phyloP scores from a whole-genome alignment of 2,888 invertebrate species.

The Artemia sinica region DNA sequence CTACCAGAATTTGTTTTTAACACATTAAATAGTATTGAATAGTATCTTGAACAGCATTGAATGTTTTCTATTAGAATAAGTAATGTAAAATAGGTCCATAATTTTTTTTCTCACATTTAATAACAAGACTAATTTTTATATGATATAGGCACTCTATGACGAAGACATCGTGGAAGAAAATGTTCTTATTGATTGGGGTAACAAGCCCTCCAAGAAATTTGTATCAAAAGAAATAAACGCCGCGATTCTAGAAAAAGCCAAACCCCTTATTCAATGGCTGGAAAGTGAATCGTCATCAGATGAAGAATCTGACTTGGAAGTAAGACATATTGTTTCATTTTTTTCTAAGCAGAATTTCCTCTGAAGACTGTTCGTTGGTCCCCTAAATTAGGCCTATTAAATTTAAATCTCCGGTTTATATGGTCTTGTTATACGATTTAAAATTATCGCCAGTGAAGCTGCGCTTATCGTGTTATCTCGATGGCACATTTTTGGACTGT shows the following conservation, averaged over 20 bases:
- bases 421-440: too few species aligned
- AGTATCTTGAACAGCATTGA: not conserved
- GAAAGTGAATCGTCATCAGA: constrained; percentile 71
- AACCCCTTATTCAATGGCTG: constrained; percentile 89
- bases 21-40: not conserved
- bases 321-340: constrained; percentile 27
- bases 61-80: not conserved
- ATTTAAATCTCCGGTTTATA: too few species aligned
- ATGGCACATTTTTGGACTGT: too few species aligned
- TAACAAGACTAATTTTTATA: constrained; percentile 1
- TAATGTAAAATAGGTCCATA: not conserved
- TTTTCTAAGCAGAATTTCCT: too few species aligned
- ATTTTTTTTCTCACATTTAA: not conserved
- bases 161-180: constrained; percentile 85
- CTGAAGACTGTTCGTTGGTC: too few species aligned
- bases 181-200: constrained; percentile 82
- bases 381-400: too few species aligned
- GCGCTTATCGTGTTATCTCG: not conserved
- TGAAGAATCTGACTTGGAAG: constrained; percentile 47
- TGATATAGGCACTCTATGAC: constrained; percentile 66
- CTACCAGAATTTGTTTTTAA: not conserved
- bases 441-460: not conserved
- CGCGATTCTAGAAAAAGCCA: constrained; percentile 78
- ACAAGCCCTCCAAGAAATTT: constrained; percentile 85
- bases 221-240: constrained; percentile 73